Conservation (phyloP, 92 coral and sea anemone species). For the Porites divaricata region DNA sequence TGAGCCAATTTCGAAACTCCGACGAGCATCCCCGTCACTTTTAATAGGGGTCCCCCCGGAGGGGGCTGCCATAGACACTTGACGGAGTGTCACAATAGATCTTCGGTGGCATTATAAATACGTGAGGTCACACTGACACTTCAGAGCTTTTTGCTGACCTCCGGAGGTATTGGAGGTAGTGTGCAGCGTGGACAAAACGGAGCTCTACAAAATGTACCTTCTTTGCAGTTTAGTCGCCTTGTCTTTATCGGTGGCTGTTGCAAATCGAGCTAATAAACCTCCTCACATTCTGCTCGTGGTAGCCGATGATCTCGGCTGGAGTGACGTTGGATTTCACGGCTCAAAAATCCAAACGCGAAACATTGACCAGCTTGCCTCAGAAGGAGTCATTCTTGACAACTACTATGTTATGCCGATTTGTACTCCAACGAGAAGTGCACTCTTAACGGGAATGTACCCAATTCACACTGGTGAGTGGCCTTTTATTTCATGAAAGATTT, state of each 20-base stretch:
- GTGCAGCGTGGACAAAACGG: neutral
- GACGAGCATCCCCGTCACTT: no score
- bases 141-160: no score
- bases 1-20: no score
- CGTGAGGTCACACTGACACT: no score
- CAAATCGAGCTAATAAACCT: conserved; percentile 1
- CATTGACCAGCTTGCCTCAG: conserved; percentile 52
- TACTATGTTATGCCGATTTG: conserved; percentile 67
- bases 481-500: no score
- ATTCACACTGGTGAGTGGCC: conserved; percentile 57
- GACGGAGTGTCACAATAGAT: no score
- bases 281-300: conserved; percentile 52
- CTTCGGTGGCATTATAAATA: no score
- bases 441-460: conserved; percentile 66
- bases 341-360: conserved; percentile 50
- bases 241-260: neutral
- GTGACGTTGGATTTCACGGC: conserved; percentile 64
- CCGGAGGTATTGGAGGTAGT: no score
- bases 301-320: conserved; percentile 66
- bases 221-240: conserved; percentile 10
- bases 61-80: no score
- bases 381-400: conserved; percentile 61
- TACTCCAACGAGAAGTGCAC: conserved; percentile 62
- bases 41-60: no score
- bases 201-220: neutral